Evolutionary conservation across 2,888 invertebrate genomes (phyloP), one percentile per base, ranked within the genome.

Genomic region (Heteromurus nitidus): DNA sequence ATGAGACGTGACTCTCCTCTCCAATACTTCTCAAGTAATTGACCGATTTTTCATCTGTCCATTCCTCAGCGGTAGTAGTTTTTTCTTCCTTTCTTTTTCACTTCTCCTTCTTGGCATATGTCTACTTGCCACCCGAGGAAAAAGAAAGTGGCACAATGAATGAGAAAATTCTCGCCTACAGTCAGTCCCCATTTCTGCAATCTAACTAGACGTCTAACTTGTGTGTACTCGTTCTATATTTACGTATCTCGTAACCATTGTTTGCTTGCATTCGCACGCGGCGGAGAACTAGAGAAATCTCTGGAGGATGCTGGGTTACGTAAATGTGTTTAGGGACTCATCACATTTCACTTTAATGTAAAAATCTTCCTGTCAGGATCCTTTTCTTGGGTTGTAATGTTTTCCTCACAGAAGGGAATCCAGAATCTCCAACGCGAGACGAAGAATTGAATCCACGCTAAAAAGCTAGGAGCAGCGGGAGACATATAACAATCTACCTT

Each of bases 41-140:
- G 62, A 62, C 62, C 62, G 62, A 62, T 62, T 62, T 62, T 62
- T 62, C 31, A 62, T 62, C n/a, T 62, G 62, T 30, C 62, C 62
- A 62, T 18, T 62, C 13, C 16, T 20, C 7, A 24, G 3, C 47
- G 13, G 47, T n/a, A n/a, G n/a, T n/a, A n/a, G 18, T n/a, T 47
- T 47, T n/a, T n/a, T 47, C 16, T 18, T 50, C 20, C 20, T 50
- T 20, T 50, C 50, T n/a, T n/a, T n/a, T n/a, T n/a, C n/a, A n/a
- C n/a, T n/a, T n/a, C n/a, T n/a, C n/a, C n/a, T n/a, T n/a, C n/a
- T n/a, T n/a, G n/a, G n/a, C n/a, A n/a, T n/a, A n/a, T n/a, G n/a
- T 55, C 20, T 26, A 20, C 26, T 55, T 53, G 5, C 24, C 53
- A 47, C 3, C 18, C n/a, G n/a, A 13, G 13, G 36, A 13, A 13